phyloP scores from a whole-genome alignment of 2,888 invertebrate species.

The Apamea monoglypha region DNA sequence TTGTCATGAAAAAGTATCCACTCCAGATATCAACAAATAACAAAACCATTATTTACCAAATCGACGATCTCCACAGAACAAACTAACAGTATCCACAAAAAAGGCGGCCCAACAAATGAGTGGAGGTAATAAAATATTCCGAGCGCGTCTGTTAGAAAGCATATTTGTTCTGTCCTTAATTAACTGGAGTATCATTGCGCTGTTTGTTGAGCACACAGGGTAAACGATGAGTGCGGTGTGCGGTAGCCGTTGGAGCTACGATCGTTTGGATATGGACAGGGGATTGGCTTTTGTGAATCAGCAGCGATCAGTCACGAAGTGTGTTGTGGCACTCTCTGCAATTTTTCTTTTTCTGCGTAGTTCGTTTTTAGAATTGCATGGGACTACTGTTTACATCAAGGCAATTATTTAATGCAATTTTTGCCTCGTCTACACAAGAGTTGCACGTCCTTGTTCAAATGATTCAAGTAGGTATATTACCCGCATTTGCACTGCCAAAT shows the following conservation, averaged over 20 bases:
- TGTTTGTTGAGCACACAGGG: slow-evolving; percentile 75
- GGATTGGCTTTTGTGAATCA: background rate
- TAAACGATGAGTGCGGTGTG: slow-evolving; percentile 63
- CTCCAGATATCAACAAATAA: background rate
- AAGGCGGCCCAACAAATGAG: slow-evolving; percentile 50
- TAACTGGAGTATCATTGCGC: slow-evolving; percentile 79
- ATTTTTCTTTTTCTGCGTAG: background rate
- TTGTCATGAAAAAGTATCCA: background rate
- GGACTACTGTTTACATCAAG: background rate
- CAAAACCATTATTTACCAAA: slow-evolving; percentile 6
- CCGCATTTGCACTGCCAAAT: background rate
- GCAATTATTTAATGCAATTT: background rate
- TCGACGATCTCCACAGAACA: slow-evolving; percentile 28
- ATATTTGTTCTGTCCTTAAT: slow-evolving; percentile 82
- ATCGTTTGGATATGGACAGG: slow-evolving; percentile 34
- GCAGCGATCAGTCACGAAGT: background rate
- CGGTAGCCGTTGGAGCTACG: slow-evolving; percentile 53
- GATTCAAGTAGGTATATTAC: background rate
- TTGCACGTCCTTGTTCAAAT: background rate
- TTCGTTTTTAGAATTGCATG: background rate
- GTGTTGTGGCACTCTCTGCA: background rate
- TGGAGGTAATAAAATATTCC: slow-evolving; percentile 71
- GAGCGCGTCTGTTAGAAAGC: slow-evolving; percentile 72
- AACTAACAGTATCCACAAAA: slow-evolving; percentile 37
- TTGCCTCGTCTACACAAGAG: background rate